phyloP scores from a whole-genome alignment of 2,113 vertebrate species.

The Peucedramus taeniatus region DNA sequence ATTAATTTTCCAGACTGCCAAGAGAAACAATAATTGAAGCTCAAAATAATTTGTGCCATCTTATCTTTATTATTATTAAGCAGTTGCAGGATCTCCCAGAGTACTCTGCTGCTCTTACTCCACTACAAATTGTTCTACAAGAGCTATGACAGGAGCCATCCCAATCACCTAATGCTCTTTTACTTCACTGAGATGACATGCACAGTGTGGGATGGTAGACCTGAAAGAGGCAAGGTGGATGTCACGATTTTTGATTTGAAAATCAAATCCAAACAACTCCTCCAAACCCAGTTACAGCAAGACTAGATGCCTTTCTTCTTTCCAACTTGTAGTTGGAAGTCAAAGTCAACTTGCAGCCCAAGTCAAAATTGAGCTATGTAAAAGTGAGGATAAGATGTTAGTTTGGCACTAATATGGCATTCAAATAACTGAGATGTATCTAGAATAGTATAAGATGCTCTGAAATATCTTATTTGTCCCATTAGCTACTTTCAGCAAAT shows the following conservation, averaged over 20 bases:
- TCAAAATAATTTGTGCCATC: background rate
- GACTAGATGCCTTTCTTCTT: background rate
- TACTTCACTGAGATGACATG: background rate
- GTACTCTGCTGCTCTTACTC: background rate
- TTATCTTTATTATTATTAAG: background rate
- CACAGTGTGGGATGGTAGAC: no score
- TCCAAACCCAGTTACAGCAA: background rate
- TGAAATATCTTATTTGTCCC: background rate
- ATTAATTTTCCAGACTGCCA: background rate
- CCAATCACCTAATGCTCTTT: accelerated
- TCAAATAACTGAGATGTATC: background rate
- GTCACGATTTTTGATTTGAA: background rate
- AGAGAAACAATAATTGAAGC: background rate
- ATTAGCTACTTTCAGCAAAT: background rate
- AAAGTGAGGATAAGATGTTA: background rate
- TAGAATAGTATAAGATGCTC: background rate
- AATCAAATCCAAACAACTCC: background rate
- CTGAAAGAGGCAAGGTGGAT: background rate
- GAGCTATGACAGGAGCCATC: background rate
- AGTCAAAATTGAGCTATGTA: background rate
- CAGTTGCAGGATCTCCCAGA: background rate
- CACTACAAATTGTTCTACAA: background rate
- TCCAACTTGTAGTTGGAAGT: background rate
- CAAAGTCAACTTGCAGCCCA: no score
- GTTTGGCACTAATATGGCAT: background rate